Evolutionary conservation across 2,113 vertebrate species (phyloP).

Genomic region (Malurus melanocephalus): DNA sequence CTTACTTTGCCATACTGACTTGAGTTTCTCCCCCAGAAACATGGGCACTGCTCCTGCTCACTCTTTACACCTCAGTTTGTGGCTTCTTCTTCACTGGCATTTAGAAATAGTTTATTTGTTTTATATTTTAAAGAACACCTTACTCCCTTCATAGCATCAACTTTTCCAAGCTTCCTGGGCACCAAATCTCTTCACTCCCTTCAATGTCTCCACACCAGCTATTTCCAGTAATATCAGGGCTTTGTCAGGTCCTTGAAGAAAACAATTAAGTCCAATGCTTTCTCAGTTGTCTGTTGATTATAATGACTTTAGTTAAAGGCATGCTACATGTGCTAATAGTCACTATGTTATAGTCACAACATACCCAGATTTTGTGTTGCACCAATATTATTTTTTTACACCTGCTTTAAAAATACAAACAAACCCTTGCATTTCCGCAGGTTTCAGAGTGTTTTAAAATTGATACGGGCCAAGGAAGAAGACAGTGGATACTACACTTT

Average conservation of each 20-base stretch:
- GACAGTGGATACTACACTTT: constrained; percentile 94
- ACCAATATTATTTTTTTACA: neutral
- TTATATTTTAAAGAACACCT: neutral
- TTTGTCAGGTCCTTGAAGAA: neutral
- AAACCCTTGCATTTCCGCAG: constrained; percentile 51
- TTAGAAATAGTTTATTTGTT: neutral
- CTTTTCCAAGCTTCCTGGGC: neutral
- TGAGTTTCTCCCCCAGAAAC: neutral
- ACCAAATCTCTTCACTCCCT: neutral
- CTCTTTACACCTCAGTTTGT: neutral
- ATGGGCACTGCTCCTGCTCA: neutral
- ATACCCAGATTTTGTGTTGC: neutral
- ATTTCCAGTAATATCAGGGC: neutral
- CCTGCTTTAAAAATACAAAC: neutral
- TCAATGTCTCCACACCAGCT: neutral
- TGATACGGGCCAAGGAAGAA: constrained; percentile 94
- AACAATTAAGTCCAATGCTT: neutral
- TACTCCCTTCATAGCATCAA: neutral
- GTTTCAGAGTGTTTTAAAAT: constrained; percentile 83
- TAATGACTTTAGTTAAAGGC: neutral
- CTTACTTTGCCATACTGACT: neutral
- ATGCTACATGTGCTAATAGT: neutral
- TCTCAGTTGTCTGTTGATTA: neutral
- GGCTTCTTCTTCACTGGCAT: neutral
- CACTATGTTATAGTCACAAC: neutral